Percentiles rank a stretch among this genome's conserved stretches.
Evolutionary conservation across 2,797 vertebrate genomes (phyloP).

Genomic region (Glossophaga mutica): DNA sequence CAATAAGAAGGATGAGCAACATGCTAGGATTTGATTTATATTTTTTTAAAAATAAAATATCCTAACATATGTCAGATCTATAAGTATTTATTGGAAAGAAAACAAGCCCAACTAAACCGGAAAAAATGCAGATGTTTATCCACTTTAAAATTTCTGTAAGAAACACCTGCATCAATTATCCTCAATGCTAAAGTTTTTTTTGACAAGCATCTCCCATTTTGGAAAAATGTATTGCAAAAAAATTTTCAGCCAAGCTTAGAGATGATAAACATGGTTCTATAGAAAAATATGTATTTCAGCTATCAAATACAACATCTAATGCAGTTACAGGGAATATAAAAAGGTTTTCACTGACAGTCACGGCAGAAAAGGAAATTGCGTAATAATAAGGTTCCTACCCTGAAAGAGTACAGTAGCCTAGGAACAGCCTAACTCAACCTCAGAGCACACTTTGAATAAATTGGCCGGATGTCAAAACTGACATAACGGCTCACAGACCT

Average conservation of each 20-base stretch:
- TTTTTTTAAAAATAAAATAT: background rate
- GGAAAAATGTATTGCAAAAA: conserved; percentile 66
- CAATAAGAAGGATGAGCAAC: background rate
- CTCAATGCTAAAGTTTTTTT: conserved; percentile 53
- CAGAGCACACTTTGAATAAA: background rate
- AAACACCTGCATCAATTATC: background rate
- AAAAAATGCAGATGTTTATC: background rate
- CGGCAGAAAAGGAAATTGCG: conserved; percentile 45
- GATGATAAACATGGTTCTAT: conserved; percentile 6
- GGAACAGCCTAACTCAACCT: background rate
- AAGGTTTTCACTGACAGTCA: conserved; percentile 53
- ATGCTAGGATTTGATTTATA: background rate
- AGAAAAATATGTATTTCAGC: conserved; percentile 44
- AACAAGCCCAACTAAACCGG: background rate
- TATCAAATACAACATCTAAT: conserved; percentile 52
- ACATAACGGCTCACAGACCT: conserved; percentile 51
- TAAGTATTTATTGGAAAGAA: background rate
- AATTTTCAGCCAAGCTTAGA: conserved; percentile 56
- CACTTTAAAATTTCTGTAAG: background rate
- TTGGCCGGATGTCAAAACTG: conserved; percentile 56
- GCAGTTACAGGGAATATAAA: conserved; percentile 6
- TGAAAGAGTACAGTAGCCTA: background rate
- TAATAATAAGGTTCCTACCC: background rate
- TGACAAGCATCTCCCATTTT: conserved; percentile 37
- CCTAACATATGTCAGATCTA: background rate